Percentiles rank a stretch among this genome's conserved stretches.
These are phyloP conservation scores for Chrysomela aeneicollis DNA, from an alignment of 2,888 invertebrate species.

Conservation along the genomic window DNA sequence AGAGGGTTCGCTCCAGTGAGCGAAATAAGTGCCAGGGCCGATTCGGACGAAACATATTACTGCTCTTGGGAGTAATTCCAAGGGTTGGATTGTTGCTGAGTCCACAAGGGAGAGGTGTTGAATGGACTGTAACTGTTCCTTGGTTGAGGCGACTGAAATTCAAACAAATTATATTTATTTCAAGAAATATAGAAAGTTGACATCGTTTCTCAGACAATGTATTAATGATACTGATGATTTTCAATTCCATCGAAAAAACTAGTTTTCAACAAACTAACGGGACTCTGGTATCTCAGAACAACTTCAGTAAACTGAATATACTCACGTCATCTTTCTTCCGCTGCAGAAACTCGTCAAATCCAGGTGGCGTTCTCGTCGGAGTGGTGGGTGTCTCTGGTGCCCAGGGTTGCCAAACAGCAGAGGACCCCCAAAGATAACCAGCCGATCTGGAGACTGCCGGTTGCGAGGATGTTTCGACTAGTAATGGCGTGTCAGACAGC, in stretches of 20 bases:
- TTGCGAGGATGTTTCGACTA: slow-evolving; percentile 22
- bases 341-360: slow-evolving; percentile 49
- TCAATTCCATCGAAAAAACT: too few species aligned
- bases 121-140: slow-evolving; percentile 58
- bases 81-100: slow-evolving; percentile 56
- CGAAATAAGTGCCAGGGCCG: slow-evolving; percentile 49
- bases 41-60: slow-evolving; percentile 32
- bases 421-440: slow-evolving; percentile 59
- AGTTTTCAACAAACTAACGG: too few species aligned
- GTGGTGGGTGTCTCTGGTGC: slow-evolving; percentile 51
- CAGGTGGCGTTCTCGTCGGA: slow-evolving; percentile 59
- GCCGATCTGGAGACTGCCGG: slow-evolving; percentile 41
- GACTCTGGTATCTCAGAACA: too few species aligned
- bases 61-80: slow-evolving; percentile 54
- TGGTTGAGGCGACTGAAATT: slow-evolving; percentile 27
- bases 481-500: slow-evolving; percentile 47
- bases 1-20: slow-evolving; percentile 32
- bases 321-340: slow-evolving; percentile 41
- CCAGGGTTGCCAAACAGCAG: slow-evolving; percentile 60
- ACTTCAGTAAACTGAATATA: too few species aligned
- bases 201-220: too few species aligned
- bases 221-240: too few species aligned
- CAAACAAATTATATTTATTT: too few species aligned
- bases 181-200: too few species aligned
- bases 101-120: slow-evolving; percentile 59